Evolutionary conservation across 2,113 vertebrate species (phyloP).

Genomic region (Cygnus buccinator): DNA sequence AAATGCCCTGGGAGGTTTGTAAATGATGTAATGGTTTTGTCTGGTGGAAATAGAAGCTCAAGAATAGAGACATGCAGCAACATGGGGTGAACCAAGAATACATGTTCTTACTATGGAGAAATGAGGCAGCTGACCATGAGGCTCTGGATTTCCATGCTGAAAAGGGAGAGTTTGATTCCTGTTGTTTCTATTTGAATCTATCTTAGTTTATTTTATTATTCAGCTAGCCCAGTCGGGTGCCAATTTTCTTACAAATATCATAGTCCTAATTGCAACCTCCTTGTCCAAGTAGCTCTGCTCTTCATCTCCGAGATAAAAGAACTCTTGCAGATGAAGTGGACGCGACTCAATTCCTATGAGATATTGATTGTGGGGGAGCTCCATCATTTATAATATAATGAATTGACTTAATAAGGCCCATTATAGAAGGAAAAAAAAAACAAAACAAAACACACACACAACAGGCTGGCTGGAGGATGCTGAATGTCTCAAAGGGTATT

Average conservation of each 20-base stretch:
- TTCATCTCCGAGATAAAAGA: background rate
- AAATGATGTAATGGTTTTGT: background rate
- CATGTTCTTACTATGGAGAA: background rate
- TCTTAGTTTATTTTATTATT: background rate
- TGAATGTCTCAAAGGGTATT: background rate
- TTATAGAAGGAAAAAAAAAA: background rate
- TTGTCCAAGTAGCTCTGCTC: background rate
- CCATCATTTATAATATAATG: background rate
- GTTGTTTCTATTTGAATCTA: background rate
- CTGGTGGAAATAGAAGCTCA: background rate
- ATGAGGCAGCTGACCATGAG: background rate
- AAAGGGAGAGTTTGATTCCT: background rate
- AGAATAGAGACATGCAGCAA: background rate
- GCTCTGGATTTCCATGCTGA: background rate
- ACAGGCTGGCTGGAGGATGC: background rate
- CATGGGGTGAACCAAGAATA: background rate
- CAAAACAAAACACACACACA: background rate
- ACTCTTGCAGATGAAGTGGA: rapidly evolving
- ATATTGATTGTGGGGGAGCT: background rate
- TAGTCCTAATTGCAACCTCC: no score
- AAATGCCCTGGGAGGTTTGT: background rate
- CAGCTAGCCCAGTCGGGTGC: background rate
- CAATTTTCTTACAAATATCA: background rate
- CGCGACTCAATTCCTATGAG: background rate
- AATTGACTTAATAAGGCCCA: background rate